Evolutionary conservation across 2,113 vertebrate species (phyloP), one percentile per base, ranked within the genome.

Genomic region (Rhabdomys dilectus): DNA sequence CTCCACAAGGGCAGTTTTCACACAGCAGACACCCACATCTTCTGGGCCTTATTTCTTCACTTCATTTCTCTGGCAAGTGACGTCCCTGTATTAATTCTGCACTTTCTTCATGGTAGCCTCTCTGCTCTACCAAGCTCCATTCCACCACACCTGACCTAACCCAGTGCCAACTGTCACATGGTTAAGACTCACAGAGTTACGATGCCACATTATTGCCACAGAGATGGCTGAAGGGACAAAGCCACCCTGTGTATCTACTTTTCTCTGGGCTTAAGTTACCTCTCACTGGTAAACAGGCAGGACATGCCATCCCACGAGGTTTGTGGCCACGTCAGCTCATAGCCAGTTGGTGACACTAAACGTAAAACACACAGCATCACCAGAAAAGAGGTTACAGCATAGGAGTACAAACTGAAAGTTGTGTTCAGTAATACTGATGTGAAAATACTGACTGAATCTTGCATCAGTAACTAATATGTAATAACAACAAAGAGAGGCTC

Each of bases 401-500:
- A 36, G 82, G n/a, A 91, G 42, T 48, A 64, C 21, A 92, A 66
- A 62, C 70, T 60, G 11, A 70, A 91, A 68, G 92, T 21, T 34
- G 53, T 64, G 84, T 26, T 7, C 36, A 48, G 42, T 82, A 70
- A 93, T 11, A n/a, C 4, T 13, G 15, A 10, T 45, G 56, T 31
- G 86, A 73, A 78, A 93, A 70, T n/a, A 85, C 7, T 70, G 68
- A 94, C 48, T 78, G 66, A 60, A 60, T 53, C 36, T 31, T 11
- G 26, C 56, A 21, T 84, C 48, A 45, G 70, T 81, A 88, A 68
- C 85, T 78, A 66, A 39, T 19, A 62, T 24, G 21, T 31, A 90
- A 64, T 60, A 76, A 70, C 53, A 84, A 95, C 31, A 48, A 75
- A 88, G 82, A 89, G 88, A 92, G 34, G 73, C 70, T 87, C 7